These are phyloP conservation scores for Mustela lutreola DNA, from an alignment of 2,113 vertebrate genomes.

Conservation along the genomic window DNA sequence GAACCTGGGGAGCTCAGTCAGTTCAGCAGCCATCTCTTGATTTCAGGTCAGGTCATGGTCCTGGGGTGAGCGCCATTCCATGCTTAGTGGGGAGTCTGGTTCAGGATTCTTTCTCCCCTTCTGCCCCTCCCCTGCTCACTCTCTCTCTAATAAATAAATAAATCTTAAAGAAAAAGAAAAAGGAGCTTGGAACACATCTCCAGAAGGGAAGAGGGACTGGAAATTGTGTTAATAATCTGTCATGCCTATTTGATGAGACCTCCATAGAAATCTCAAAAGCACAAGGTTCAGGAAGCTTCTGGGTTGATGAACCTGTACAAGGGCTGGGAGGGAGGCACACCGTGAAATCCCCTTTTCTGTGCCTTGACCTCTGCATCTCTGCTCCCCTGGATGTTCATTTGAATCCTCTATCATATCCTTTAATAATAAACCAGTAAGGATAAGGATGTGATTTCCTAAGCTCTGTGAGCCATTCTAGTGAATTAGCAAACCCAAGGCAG, in stretches of 20 bases:
- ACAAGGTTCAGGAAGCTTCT: background rate
- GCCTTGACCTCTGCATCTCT: background rate
- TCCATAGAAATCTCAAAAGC: background rate
- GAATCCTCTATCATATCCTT: background rate
- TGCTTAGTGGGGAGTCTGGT: background rate
- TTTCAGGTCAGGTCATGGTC: background rate
- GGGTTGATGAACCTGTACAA: background rate
- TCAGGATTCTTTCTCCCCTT: background rate
- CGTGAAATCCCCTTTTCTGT: background rate
- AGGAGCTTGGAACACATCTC: background rate
- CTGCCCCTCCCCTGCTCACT: background rate
- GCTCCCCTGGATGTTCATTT: background rate
- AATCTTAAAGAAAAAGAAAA: background rate
- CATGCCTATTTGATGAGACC: background rate
- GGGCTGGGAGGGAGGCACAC: background rate
- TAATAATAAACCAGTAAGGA: background rate
- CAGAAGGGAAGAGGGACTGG: background rate
- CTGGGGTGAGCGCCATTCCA: background rate
- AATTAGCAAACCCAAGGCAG: background rate
- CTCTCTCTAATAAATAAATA: background rate
- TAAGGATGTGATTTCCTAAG: background rate
- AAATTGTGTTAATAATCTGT: background rate
- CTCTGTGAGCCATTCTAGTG: background rate
- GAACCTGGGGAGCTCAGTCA: background rate
- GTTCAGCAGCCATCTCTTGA: background rate